Evolutionary conservation across 2,888 invertebrate species (phyloP), one percentile per base, ranked within the genome.

Genomic region (Patella pellucida): DNA sequence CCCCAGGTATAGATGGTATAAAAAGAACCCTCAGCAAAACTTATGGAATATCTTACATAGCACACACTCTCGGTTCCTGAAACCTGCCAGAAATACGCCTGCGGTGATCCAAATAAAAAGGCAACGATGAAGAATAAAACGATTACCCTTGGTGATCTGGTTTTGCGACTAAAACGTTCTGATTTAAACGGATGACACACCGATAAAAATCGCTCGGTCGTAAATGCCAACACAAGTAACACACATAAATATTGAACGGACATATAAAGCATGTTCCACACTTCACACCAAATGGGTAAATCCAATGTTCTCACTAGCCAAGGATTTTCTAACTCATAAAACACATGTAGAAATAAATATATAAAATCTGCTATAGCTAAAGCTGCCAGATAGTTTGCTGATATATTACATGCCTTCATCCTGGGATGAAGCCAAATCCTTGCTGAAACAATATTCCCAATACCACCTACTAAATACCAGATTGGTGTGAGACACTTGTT

Each of bases 201-300:
- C 3, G 88, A 87, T 50, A 89, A 83, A 51, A 85, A 88, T 19
- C 89, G 77, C 71, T 89, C 89, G 7, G 86, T 79, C 4, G 88
- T 89, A 73, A 89, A 89, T n/a, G 86, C 88, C 16, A 89, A 81
- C 0, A 89, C 88, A 7, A 90, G 81, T 14, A 89, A 68, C 7
- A 88, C 86, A 41, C 87, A 86, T 27, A 87, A 79, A 77, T 89
- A 90, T 74, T 88, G 87, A 16, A 84, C 83, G 56, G 84, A 82
- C 78, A 87, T 79, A 71, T 82, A 86, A 16, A 88, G 51, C 2
- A 89, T 74, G 73, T 86, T 85, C 82, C 86, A 89, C 7, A 78
- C 74, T 56, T 87, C 85, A 76, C 89, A 89, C 71, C 86, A 74
- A 1, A 79, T 83, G 0, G 83, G 83, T 9, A 79, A 77, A 52